These are phyloP conservation scores for Orthochromis malagaraziensis DNA, from an alignment of 2,113 vertebrate genomes.

Conservation along the genomic window DNA sequence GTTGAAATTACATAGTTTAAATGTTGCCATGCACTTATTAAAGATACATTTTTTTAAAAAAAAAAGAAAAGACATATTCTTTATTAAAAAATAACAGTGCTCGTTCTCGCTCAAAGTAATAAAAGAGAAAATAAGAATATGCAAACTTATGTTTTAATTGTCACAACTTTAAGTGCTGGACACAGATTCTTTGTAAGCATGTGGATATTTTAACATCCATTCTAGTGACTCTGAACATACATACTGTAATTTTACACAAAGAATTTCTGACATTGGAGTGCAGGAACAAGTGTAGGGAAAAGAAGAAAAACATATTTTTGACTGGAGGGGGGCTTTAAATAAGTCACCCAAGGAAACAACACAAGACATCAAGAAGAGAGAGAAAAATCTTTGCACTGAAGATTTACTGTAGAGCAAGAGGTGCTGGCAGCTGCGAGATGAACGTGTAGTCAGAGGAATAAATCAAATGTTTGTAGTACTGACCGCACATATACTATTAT, in stretches of 20 bases:
- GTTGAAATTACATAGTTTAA: neutral
- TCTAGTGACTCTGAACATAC: neutral
- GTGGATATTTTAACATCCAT: neutral
- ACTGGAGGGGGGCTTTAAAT: neutral
- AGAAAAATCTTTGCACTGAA: neutral
- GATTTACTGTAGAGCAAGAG: neutral
- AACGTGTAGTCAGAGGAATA: neutral
- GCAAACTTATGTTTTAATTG: neutral
- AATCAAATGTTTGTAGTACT: neutral
- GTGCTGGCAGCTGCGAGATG: neutral
- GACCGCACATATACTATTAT: neutral
- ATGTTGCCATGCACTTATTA: neutral
- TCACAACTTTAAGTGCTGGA: neutral
- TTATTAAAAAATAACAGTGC: neutral
- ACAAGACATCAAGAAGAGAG: neutral
- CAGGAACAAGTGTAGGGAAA: neutral
- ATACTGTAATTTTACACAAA: neutral
- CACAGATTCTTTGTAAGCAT: neutral
- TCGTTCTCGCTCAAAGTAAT: neutral
- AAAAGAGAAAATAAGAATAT: neutral
- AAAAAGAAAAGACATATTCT: neutral
- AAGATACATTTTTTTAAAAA: accelerated
- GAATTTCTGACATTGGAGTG: neutral
- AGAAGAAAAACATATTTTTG: neutral
- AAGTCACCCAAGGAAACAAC: neutral